phyloP scores from a whole-genome alignment of 2,113 vertebrate species.

The Eulemur rufifrons region DNA sequence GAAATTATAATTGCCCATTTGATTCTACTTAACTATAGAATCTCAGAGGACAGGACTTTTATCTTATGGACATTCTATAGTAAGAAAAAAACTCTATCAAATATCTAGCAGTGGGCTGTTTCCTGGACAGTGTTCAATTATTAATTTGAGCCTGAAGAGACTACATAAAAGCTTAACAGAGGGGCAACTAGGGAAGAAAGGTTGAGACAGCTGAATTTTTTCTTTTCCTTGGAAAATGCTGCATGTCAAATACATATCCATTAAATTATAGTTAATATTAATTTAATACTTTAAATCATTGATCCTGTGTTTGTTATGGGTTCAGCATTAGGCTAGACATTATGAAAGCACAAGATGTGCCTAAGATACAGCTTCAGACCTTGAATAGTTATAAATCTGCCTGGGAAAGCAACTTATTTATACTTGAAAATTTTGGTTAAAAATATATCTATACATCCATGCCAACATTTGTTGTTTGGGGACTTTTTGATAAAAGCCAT shows the following conservation, averaged over 20 bases:
- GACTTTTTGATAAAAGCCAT: no score
- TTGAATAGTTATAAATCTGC: background rate
- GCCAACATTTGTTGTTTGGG: no score
- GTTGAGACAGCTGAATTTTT: background rate
- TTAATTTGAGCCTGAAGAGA: background rate
- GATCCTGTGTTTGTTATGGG: background rate
- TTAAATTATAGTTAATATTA: rapidly evolving
- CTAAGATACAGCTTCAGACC: no score
- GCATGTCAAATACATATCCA: rapidly evolving
- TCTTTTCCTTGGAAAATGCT: background rate
- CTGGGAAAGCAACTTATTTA: background rate
- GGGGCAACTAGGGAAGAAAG: background rate
- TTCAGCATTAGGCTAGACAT: background rate
- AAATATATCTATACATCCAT: background rate
- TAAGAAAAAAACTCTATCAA: background rate
- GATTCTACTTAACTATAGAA: background rate
- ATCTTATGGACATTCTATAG: background rate
- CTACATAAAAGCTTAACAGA: background rate
- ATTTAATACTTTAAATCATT: background rate
- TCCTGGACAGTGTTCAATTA: background rate
- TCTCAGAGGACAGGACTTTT: background rate
- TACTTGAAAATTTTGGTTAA: background rate
- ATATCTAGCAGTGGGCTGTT: background rate
- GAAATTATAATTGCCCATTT: background rate
- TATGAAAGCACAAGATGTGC: rapidly evolving